Percentiles rank a stretch among this genome's conserved stretches.
phyloP scores from a whole-genome alignment of 2,797 vertebrate genomes.

The Danio tinwini region DNA sequence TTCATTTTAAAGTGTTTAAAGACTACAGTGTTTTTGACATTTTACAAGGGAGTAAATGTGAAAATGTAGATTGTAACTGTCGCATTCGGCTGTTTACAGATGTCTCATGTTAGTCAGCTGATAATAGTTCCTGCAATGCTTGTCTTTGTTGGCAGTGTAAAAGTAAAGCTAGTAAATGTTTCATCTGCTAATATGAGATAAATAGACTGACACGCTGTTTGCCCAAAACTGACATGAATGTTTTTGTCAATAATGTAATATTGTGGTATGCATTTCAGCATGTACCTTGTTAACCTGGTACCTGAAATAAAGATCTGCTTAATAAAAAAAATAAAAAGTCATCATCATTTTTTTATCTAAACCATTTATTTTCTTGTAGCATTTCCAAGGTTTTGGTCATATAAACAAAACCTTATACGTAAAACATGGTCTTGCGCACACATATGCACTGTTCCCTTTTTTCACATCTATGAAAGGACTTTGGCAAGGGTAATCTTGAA shows the following conservation, averaged over 20 bases:
- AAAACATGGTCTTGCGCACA: constrained; percentile 1
- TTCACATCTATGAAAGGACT: constrained; percentile 23
- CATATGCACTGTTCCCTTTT: constrained; percentile 4
- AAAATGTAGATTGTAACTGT: neutral
- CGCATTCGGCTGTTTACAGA: constrained; percentile 1
- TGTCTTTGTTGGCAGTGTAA: no score
- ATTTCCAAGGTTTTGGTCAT: constrained; percentile 14
- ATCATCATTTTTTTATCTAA: constrained; percentile 11
- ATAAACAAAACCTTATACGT: constrained; percentile 24
- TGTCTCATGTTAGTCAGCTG: no score
- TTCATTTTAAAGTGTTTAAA: neutral
- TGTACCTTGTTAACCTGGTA: neutral
- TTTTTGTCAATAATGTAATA: neutral
- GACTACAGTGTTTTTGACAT: neutral
- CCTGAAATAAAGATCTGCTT: neutral
- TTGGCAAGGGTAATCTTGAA: neutral
- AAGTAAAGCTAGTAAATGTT: neutral
- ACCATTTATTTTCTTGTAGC: constrained; percentile 26
- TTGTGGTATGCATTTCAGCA: neutral
- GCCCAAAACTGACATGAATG: neutral
- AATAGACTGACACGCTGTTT: neutral
- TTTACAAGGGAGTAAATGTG: neutral
- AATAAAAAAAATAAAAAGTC: neutral
- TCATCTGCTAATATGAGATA: neutral
- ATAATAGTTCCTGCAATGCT: neutral